Percentiles rank a stretch among this genome's conserved stretches.
phyloP scores from a whole-genome alignment of 2,113 vertebrate species.

The Abramis brama region DNA sequence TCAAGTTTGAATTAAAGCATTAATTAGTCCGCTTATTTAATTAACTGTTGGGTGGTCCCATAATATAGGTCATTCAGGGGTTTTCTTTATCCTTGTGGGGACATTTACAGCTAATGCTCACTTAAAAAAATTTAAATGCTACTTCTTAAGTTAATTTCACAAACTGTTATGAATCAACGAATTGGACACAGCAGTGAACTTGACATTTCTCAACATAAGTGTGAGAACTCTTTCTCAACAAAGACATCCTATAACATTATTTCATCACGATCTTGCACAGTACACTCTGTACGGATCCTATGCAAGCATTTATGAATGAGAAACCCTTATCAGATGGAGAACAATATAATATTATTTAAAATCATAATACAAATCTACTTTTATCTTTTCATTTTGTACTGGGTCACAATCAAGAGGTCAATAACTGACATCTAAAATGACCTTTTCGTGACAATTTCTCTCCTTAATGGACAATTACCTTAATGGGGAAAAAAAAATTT shows the following conservation, averaged over 20 bases:
- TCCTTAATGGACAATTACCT: not conserved
- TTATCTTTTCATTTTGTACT: not conserved
- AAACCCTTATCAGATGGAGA: not conserved
- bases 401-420: not conserved
- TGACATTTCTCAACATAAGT: constrained; percentile 17
- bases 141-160: not conserved
- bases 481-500: not conserved
- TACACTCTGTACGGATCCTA: not conserved
- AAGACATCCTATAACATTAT: not conserved
- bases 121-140: not conserved
- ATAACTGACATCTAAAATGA: not conserved
- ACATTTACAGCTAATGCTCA: not conserved
- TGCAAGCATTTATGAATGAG: not conserved
- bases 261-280: not conserved
- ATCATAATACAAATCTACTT: not conserved
- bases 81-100: not conserved
- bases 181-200: not conserved
- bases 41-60: not conserved
- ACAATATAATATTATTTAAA: not conserved
- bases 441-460: not conserved
- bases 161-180: not conserved
- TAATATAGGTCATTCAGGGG: not conserved
- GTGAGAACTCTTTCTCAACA: constrained; percentile 14
- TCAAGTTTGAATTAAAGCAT: not conserved
- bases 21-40: not conserved